Evolutionary conservation across 2,888 invertebrate genomes (phyloP).

Genomic region (Brachypterus glaber): DNA sequence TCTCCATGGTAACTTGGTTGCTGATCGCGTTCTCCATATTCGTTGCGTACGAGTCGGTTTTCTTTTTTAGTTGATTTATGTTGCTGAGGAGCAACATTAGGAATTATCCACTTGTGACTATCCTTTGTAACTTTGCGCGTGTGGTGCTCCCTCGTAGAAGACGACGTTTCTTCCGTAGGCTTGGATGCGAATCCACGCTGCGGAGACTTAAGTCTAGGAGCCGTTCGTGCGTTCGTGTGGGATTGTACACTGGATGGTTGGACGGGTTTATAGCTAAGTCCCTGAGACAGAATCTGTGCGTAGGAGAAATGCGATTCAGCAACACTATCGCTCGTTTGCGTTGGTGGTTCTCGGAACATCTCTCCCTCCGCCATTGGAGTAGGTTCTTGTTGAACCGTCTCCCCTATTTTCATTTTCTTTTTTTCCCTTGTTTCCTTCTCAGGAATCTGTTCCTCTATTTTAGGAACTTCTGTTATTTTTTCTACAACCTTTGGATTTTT

Average conservation of each 20-base stretch:
- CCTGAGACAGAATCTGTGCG: constrained; percentile 61
- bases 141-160: constrained; percentile 32
- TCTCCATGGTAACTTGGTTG: constrained; percentile 33
- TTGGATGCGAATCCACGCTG: constrained; percentile 27
- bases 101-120: constrained; percentile 21
- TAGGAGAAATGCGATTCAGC: constrained; percentile 48
- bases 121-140: constrained; percentile 27
- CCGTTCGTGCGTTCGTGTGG: constrained; percentile 26
- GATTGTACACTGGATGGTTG: constrained; percentile 48
- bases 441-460: too few species aligned
- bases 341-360: constrained; percentile 15
- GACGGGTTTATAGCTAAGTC: constrained; percentile 43
- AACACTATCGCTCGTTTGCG: constrained; percentile 10
- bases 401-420: too few species aligned
- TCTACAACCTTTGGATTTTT: too few species aligned
- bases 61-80: constrained; percentile 29
- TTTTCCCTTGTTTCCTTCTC: too few species aligned
- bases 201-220: constrained; percentile 32
- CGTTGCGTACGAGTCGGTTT: constrained; percentile 31
- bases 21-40: constrained; percentile 24
- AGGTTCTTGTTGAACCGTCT: neutral
- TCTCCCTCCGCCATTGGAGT: constrained; percentile 5
- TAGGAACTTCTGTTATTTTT: too few species aligned
- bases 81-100: constrained; percentile 28
- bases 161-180: constrained; percentile 31